phyloP scores from a whole-genome alignment of 37 sponge, comb jelly and placozoan species.

The Petrosia ficiformis region DNA sequence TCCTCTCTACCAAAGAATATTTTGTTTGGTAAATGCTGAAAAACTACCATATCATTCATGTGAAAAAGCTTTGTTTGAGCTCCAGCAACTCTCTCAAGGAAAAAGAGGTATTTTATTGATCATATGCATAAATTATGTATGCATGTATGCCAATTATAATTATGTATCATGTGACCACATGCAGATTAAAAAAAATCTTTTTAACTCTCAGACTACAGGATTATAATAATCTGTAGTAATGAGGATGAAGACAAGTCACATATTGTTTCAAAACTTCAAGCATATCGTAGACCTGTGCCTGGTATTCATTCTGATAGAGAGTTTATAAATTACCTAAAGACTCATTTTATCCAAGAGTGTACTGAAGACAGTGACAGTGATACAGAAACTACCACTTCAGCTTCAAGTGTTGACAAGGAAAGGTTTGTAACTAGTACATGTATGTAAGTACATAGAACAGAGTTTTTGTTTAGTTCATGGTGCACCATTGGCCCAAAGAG shows the following conservation, averaged over 20 bases:
- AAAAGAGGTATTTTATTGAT: neutral
- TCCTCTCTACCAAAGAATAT: conserved; percentile 43
- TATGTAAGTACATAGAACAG: too few relatives aligned
- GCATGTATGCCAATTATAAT: too few relatives aligned
- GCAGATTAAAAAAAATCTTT: too few relatives aligned
- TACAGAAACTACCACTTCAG: neutral
- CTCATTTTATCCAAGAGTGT: neutral
- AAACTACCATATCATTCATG: conserved; percentile 48
- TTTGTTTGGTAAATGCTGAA: conserved; percentile 56
- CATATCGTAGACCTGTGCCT: neutral
- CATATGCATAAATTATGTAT: neutral
- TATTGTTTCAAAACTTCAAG: conserved; percentile 33
- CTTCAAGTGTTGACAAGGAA: conserved; percentile 34
- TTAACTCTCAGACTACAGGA: conserved; percentile 45
- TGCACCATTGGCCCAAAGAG: too few relatives aligned
- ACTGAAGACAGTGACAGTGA: neutral
- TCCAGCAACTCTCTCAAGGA: conserved; percentile 32
- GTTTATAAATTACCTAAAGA: conserved; percentile 9
- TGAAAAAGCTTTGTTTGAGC: conserved; percentile 13
- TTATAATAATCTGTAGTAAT: conserved; percentile 48
- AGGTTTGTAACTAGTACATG: neutral
- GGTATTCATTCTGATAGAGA: neutral
- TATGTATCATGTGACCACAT: too few relatives aligned
- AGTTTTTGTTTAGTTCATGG: too few relatives aligned
- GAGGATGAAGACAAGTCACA: conserved; percentile 45